Base-by-base conservation (phyloP, 2,888 invertebrate species). In the Athetis lepigone region DNA sequence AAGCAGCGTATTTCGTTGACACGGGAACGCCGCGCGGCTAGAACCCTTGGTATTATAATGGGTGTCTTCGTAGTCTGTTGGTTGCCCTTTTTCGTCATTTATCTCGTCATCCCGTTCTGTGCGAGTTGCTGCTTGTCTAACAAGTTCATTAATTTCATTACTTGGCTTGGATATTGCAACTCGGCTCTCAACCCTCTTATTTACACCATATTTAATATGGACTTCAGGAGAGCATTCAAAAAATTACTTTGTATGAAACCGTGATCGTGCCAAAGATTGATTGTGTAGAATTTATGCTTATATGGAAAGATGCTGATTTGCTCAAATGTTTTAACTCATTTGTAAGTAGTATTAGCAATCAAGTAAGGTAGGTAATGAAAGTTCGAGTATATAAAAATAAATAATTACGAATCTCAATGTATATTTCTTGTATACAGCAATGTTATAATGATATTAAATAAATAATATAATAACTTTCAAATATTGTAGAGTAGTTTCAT, bases 21-120 rank as follows among this genome's bases (percentile, higher is more conserved):
- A 2, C 97, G 99, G 85, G 99, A 99, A 88, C 95, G 99, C 58
- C 96, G 99, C 40, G 99, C 99, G 0, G 99, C 99, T 0, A 95
- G 99, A 55, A 99, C 99, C 0, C 96, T 99, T 2, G 99, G 99
- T 21, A 99, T 99, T 60, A 99, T 99, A 63, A 99, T 99, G 97
- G 99, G 99, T 5, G 99, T 99, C 0, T 99, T 99, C 89, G 98
- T 99, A 49, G 97, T 99, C 9, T 99, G 99, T 90, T 99, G 99
- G 99, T 95, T 99, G 67, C 99, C 99, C 4, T 99, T 99, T 95
- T 99, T 99, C 91, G 96, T 99, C 37, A 98, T 99, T 97, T 99
- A 99, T 90, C 97, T 99, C 47, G 98, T 98, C 70, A 96, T 98
- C 76, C 98, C 99, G 4, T 99, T 98, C 89, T 98, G 98, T 87